Conservation (phyloP, 2,797 vertebrate genomes). For the Scleropages formosus region DNA sequence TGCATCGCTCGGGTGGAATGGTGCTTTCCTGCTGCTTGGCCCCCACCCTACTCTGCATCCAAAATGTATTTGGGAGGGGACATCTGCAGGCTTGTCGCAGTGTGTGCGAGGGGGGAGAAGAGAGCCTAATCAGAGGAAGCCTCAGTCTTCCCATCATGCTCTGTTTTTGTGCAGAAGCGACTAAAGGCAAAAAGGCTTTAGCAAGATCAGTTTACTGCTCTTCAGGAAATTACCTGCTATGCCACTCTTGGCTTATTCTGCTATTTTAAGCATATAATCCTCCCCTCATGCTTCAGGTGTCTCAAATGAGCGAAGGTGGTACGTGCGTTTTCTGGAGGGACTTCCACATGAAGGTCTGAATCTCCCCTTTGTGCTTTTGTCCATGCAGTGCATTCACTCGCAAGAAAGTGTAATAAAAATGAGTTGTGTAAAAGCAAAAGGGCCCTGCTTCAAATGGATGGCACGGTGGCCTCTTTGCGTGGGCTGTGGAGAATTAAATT, state of each 20-base stretch:
- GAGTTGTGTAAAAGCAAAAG: neutral
- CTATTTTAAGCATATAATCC: neutral
- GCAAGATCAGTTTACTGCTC: neutral
- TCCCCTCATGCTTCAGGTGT: neutral
- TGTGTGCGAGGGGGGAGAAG: conserved; percentile 36
- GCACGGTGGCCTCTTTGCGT: neutral
- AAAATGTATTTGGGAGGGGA: conserved; percentile 51
- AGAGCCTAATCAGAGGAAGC: conserved; percentile 39
- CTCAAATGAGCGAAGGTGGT: neutral
- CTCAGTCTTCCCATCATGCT: neutral
- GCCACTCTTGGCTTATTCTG: neutral
- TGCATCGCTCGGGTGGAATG: neutral
- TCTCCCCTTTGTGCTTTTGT: neutral
- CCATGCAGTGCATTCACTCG: neutral
- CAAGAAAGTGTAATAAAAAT: neutral
- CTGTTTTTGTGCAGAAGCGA: neutral
- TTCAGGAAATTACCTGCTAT: too few relatives aligned
- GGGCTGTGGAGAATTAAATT: neutral
- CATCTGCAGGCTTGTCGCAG: conserved; percentile 60
- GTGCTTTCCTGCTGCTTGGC: neutral
- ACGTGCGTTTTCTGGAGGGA: neutral
- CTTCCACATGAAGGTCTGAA: neutral
- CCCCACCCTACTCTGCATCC: conserved; percentile 17
- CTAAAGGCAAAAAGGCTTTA: neutral
- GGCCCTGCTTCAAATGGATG: neutral